Evolutionary conservation across 2,888 invertebrate species (phyloP), one percentile per base, ranked within the genome.

Genomic region (Hybos culiciformis): DNA sequence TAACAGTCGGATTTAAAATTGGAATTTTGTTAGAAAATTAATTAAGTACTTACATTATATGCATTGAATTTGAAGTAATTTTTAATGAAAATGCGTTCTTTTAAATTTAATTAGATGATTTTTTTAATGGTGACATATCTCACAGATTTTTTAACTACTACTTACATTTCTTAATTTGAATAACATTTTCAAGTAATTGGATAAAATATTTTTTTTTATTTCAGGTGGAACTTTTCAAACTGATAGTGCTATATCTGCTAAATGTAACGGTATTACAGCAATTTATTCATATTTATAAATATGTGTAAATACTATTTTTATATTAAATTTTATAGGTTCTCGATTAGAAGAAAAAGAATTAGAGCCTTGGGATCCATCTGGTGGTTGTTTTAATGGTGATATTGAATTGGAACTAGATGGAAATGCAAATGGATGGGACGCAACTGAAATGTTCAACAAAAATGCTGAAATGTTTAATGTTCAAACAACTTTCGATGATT

Each of bases 401-500:
- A 71, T 78, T 45, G 78, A 77, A 37, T 68, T 75, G 51, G 83
- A 83, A 54, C 65, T 85, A 45, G 84, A 84, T 58, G 73, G 78
- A 53, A 76, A 78, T 51, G 76, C 81, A 67, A 92, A 92, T 71
- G 96, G 96, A 46, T 97, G 97, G 96, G 90, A 93, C 70, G 83
- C 85, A 3, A 80, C 84, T 64, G 94, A 96, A 54, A 97, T 97
- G 96, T 97, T 97, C 69, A 75, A 82, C 51, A 87, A 83, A 63
- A 96, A 96, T 69, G 88, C 90, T 63, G 77, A 79, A 60, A 77
- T 84, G 51, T 94, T 93, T 66, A 92, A 94, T 42, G 90, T 96
- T 9, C 82, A 82, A 56, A 86, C 92, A 52, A 90, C 90, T 3
- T 97, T 87, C 63, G 91, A 92, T 61, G 86, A 91, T 57, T 82